These are phyloP conservation scores for Ariolimax columbianus DNA, from an alignment of 2,888 invertebrate genomes.

Conservation along the genomic window DNA sequence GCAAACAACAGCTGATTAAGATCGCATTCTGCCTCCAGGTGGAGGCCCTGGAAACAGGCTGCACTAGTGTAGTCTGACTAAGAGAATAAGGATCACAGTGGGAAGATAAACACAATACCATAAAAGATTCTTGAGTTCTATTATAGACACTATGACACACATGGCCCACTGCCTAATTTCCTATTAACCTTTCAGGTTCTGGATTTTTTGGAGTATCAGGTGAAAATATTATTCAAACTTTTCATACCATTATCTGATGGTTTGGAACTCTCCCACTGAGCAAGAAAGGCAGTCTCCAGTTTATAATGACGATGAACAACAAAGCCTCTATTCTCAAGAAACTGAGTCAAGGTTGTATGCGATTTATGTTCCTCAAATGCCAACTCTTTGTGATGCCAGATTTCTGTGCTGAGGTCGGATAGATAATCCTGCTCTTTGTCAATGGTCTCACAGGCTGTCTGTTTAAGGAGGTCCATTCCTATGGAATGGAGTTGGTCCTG, in stretches of 20 bases:
- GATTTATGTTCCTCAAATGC: slow-evolving; percentile 43
- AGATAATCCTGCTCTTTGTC: slow-evolving; percentile 28
- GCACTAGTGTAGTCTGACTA: no score
- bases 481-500: not conserved
- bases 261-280: slow-evolving; percentile 51
- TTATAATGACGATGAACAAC: slow-evolving; percentile 67
- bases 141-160: no score
- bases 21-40: no score
- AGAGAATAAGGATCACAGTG: no score
- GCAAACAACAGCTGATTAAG: no score
- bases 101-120: no score
- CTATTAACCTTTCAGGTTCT: no score
- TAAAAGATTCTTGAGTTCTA: no score
- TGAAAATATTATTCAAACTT: no score
- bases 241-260: slow-evolving; percentile 11
- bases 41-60: no score
- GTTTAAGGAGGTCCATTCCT: slow-evolving; percentile 38
- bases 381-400: slow-evolving; percentile 49
- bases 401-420: slow-evolving; percentile 30
- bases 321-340: slow-evolving; percentile 68
- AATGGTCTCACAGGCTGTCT: slow-evolving; percentile 34
- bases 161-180: no score
- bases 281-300: slow-evolving; percentile 66
- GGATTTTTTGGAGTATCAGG: no score
- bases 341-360: slow-evolving; percentile 58